Conservation (phyloP, 1,140 invertebrate species). For the Drosophila triauraria region DNA sequence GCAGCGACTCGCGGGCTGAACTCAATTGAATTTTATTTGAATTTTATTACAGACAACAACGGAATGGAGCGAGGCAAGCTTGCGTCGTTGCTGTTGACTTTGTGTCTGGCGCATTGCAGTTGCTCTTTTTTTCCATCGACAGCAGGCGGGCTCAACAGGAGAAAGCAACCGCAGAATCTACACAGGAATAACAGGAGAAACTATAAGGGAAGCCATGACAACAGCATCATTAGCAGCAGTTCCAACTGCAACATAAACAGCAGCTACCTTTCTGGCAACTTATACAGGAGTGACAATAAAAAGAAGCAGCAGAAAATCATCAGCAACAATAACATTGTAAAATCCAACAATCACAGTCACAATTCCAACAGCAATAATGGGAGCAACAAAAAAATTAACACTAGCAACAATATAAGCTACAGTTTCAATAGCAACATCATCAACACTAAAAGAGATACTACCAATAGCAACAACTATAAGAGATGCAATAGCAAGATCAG, state of each 20-base stretch:
- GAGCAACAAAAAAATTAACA: background rate
- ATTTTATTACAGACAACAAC: constrained; percentile 74
- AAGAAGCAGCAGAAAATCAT: no score
- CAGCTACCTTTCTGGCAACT: no score
- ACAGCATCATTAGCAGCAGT: background rate
- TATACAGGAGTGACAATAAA: no score
- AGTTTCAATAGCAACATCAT: background rate
- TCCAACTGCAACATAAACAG: background rate
- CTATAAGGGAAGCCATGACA: background rate
- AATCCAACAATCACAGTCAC: no score
- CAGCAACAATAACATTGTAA: background rate
- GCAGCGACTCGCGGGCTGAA: constrained; percentile 68
- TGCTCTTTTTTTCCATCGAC: constrained; percentile 20
- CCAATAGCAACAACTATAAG: background rate
- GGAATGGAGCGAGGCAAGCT: background rate
- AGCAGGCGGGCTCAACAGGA: no score
- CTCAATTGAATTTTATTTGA: constrained; percentile 84
- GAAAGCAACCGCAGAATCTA: background rate
- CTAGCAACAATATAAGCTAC: background rate
- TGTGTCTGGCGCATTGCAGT: constrained; percentile 50
- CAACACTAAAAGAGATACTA: background rate
- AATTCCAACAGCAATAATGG: no score
- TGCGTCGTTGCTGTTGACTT: constrained; percentile 22
- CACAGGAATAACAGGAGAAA: background rate
- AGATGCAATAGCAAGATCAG: background rate